These are phyloP conservation scores for Mastacembelus armatus DNA, from an alignment of 2,797 vertebrate genomes.

Conservation along the genomic window DNA sequence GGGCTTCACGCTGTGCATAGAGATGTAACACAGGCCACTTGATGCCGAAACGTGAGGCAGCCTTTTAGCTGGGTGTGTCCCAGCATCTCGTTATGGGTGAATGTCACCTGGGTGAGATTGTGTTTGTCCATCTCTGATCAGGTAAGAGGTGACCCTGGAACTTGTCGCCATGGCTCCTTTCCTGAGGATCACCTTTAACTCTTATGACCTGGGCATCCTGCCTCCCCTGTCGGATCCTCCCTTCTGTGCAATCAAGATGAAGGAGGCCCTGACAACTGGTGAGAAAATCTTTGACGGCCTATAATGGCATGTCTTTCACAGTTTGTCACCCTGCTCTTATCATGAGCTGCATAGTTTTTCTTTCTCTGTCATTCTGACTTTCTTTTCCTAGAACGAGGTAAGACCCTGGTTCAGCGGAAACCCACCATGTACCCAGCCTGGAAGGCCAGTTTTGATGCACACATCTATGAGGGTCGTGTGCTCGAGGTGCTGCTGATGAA, in stretches of 20 bases:
- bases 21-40: neutral
- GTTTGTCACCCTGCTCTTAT: neutral
- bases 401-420: constrained; percentile 95
- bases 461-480: constrained; percentile 96
- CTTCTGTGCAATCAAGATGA: constrained; percentile 98
- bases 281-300: constrained; percentile 39
- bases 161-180: constrained; percentile 92
- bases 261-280: constrained; percentile 96
- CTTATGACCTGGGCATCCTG: constrained; percentile 90
- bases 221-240: constrained; percentile 84
- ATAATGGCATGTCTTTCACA: neutral
- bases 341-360: neutral
- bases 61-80: constrained; percentile 17
- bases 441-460: constrained; percentile 94
- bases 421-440: constrained; percentile 98
- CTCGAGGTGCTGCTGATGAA: constrained; percentile 97
- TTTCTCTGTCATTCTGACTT: neutral
- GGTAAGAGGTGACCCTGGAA: constrained; percentile 66
- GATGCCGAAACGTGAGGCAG: neutral
- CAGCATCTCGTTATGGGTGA: constrained; percentile 18
- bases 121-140: constrained; percentile 44
- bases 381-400: constrained; percentile 89
- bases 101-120: constrained; percentile 38
- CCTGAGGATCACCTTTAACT: constrained; percentile 93
- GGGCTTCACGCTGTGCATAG: neutral